Evolutionary conservation across 2,113 vertebrate genomes (phyloP).

Genomic region (Aspidoscelis tigris): DNA sequence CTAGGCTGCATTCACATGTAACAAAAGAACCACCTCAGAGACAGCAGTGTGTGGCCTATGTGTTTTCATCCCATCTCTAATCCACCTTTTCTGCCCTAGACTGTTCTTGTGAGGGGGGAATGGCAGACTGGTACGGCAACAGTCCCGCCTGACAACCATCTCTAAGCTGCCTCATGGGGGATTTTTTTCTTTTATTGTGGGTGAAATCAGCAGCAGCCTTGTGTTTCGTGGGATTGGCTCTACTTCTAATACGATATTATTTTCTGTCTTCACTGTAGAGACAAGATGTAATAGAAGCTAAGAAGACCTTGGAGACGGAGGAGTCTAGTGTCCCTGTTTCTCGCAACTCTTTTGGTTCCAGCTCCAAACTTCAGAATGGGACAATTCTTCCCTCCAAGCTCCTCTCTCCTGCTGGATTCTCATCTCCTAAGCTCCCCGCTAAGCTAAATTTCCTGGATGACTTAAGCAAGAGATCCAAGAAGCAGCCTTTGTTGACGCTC

Average conservation of each 20-base stretch:
- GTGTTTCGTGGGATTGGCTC: background rate
- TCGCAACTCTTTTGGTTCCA: background rate
- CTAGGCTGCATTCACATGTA: too few relatives aligned
- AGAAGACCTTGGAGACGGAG: conserved; percentile 76
- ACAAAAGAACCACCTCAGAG: too few relatives aligned
- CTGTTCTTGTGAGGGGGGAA: too few relatives aligned
- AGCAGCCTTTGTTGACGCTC: conserved; percentile 59
- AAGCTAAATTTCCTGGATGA: conserved; percentile 74
- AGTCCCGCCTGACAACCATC: too few relatives aligned
- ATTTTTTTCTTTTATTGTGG: background rate
- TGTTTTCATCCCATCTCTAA: too few relatives aligned
- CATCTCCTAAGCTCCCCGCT: conserved; percentile 61
- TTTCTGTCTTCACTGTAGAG: conserved; percentile 42
- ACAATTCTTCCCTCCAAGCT: background rate
- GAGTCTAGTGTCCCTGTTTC: conserved; percentile 80
- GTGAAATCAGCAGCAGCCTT: background rate
- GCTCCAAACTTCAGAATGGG: conserved; percentile 63
- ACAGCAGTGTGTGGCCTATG: too few relatives aligned
- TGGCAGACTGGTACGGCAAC: too few relatives aligned
- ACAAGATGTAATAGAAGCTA: conserved; percentile 55
- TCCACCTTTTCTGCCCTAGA: too few relatives aligned
- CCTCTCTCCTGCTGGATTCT: conserved; percentile 44
- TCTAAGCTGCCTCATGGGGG: too few relatives aligned
- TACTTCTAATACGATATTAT: conserved; percentile 51
- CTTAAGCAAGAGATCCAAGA: conserved; percentile 81